These are phyloP conservation scores for Synergus gifuensis DNA, from an alignment of 2,888 invertebrate species.

Conservation along the genomic window DNA sequence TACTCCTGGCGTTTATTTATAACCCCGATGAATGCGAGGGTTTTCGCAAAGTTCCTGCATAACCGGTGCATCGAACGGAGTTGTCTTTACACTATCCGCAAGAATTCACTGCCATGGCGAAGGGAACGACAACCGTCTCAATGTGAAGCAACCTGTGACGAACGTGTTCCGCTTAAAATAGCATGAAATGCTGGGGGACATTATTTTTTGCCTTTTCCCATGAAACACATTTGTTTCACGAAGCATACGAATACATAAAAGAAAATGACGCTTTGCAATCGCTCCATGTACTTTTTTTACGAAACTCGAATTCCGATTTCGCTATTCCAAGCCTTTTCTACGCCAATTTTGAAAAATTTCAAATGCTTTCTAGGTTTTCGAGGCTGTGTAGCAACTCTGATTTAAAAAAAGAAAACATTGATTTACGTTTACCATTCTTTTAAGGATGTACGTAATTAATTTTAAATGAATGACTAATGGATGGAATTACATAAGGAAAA, in stretches of 20 bases:
- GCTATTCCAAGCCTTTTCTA: too few relatives aligned
- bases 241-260: too few relatives aligned
- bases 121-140: conserved; percentile 4
- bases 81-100: conserved; percentile 11
- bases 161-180: neutral
- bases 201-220: neutral
- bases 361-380: too few relatives aligned
- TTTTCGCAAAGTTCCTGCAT: conserved; percentile 10
- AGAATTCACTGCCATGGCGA: conserved; percentile 28
- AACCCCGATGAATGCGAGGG: conserved; percentile 26
- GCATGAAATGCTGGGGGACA: neutral
- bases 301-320: too few relatives aligned
- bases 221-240: neutral
- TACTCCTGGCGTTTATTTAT: conserved; percentile 21
- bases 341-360: too few relatives aligned
- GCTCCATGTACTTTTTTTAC: too few relatives aligned
- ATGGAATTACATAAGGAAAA: neutral
- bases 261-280: too few relatives aligned
- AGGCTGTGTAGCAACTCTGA: too few relatives aligned
- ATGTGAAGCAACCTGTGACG: conserved; percentile 11
- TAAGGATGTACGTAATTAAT: neutral
- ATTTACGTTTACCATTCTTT: too few relatives aligned
- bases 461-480: neutral
- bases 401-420: too few relatives aligned
- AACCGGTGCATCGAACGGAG: conserved; percentile 34